Base-by-base conservation (phyloP, 2,888 invertebrate genomes). In the Nomada ruficornis region DNA sequence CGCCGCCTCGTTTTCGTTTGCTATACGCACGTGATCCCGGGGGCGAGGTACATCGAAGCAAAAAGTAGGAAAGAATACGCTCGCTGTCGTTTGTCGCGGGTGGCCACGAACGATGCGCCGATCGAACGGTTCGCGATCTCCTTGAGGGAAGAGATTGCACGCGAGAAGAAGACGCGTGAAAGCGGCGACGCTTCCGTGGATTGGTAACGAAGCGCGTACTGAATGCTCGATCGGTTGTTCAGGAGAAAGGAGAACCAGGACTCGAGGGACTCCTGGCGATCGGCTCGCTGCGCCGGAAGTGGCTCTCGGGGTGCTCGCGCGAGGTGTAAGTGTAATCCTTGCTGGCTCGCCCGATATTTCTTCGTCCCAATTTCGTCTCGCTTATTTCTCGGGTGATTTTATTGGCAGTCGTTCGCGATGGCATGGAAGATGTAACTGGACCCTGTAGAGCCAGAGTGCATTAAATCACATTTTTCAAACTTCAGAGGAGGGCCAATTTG, bases 211-310 rank as follows among this genome's bases (percentile, higher is more conserved):
- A 76, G 67, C 55, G 59, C 63, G 69, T 36, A 23, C 76, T 76
- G 82, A 73, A 81, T 82, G 82, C 82, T 71, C 62, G 44, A 82
- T 77, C 82, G 71, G 50, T 50, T 26, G 74, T 47, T 57, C 65
- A 54, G 57, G 18, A 54, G 26, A 5, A 75, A 82, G 64, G 77
- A 77, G 75, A 82, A 77, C 71, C 82, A 59, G 82, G 72, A 82
- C 65, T 72, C 80, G 80, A 74, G 74, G 69, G 65, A 80, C 55
- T 75, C 70, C 68, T 73, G 59, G 73, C 73, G 80, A 80, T 64
- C 69, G 68, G 29, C 55, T 78, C 3, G 72, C 67, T 59, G 68
- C 47, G 63, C n/a, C 67, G 67, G 7, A 57, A 59, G 57, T 57
- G 65, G 55, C 50, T 62, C 57, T n/a, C 18, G 54, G 44, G 44